These are phyloP conservation scores for Aphidius gifuensis DNA, from an alignment of 1,140 invertebrate species.

Conservation along the genomic window DNA sequence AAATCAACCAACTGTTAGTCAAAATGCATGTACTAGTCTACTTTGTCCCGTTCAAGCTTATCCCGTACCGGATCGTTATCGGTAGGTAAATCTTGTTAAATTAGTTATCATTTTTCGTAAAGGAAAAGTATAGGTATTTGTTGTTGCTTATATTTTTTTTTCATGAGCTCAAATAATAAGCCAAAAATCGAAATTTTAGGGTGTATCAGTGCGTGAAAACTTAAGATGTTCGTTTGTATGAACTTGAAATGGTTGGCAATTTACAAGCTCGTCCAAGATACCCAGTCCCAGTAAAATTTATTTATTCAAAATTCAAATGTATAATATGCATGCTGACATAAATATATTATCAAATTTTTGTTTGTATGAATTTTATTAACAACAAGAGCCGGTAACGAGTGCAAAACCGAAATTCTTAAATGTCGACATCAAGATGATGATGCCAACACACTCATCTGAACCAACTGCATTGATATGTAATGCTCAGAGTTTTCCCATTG, in stretches of 20 bases:
- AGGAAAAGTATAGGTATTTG: background rate
- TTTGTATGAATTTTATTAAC: too few relatives aligned
- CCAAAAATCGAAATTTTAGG: conserved; percentile 7
- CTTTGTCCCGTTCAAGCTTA: conserved; percentile 65
- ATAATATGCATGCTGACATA: too few relatives aligned
- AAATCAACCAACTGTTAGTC: conserved; percentile 41
- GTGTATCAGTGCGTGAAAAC: background rate
- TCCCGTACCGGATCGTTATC: conserved; percentile 37
- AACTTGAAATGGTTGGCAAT: conserved; percentile 67
- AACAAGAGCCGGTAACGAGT: conserved; percentile 47
- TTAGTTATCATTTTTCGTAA: conserved; percentile 38
- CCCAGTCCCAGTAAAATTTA: conserved; percentile 59
- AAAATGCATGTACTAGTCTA: conserved; percentile 45
- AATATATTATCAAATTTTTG: too few relatives aligned
- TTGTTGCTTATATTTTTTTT: background rate
- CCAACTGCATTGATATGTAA: conserved; percentile 41
- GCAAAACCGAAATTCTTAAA: conserved; percentile 45
- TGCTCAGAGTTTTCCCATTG: conserved; percentile 69
- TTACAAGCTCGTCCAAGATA: conserved; percentile 62
- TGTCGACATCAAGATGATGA: conserved; percentile 28
- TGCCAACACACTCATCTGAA: conserved; percentile 17
- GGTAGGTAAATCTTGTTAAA: conserved; percentile 13
- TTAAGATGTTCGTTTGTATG: conserved; percentile 53
- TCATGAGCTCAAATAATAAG: conserved; percentile 8
- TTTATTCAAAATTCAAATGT: too few relatives aligned